Percentiles rank a stretch among this genome's conserved stretches.
phyloP scores from a whole-genome alignment of 1,140 invertebrate species.

The Caenorhabditis tropicalis region DNA sequence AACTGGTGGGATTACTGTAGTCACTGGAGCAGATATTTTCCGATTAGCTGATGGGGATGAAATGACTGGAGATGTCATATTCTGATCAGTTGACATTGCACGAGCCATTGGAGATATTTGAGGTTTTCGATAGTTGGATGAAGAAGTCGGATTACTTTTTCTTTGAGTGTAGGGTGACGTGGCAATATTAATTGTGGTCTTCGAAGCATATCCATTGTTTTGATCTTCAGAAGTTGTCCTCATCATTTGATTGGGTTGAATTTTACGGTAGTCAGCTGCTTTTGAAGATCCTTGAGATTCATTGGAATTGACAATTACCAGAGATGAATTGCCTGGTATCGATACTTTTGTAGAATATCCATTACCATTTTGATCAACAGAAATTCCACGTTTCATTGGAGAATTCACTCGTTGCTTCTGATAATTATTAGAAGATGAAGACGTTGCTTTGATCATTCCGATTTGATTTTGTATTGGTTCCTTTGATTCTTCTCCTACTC shows the following conservation, averaged over 20 bases:
- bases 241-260: neutral
- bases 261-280: neutral
- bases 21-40: slow-evolving; percentile 7
- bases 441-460: neutral
- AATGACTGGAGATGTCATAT: neutral
- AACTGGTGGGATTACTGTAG: neutral
- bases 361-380: neutral
- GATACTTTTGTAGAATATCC: neutral
- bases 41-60: neutral
- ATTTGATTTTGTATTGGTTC: neutral
- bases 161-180: neutral
- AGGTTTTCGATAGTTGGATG: neutral
- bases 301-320: neutral
- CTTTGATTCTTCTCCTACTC: neutral
- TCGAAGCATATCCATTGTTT: neutral
- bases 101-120: neutral
- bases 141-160: neutral
- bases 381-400: neutral
- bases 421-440: neutral
- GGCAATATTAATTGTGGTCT: neutral
- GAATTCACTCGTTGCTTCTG: neutral
- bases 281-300: neutral
- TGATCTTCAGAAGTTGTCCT: neutral
- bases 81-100: neutral
- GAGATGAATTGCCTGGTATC: neutral